phyloP scores from a whole-genome alignment of 2,888 invertebrate species.

The Anoncus sp. region DNA sequence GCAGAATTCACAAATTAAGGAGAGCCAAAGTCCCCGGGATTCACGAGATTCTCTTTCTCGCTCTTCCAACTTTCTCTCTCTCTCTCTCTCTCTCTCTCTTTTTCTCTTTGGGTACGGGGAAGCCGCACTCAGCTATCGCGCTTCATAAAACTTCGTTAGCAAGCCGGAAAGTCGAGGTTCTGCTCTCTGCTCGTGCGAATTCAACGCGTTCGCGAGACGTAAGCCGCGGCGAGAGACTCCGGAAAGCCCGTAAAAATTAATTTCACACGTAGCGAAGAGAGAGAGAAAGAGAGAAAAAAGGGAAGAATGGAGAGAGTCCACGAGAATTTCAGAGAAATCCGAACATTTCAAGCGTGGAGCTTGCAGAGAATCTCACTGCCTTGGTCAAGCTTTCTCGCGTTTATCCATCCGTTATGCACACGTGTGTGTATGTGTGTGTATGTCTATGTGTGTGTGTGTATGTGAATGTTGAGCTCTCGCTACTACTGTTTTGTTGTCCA shows the following conservation, averaged over 20 bases:
- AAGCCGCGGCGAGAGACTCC: slow-evolving; percentile 27
- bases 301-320: slow-evolving; percentile 56
- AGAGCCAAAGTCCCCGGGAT: slow-evolving; percentile 77
- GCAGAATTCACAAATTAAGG: slow-evolving; percentile 81
- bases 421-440: no score
- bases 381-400: slow-evolving; percentile 12
- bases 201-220: slow-evolving; percentile 43
- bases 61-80: slow-evolving; percentile 29
- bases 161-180: slow-evolving; percentile 60
- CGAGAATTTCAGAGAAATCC: background rate
- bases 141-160: slow-evolving; percentile 82
- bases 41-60: slow-evolving; percentile 48
- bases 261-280: slow-evolving; percentile 62
- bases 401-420: background rate
- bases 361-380: slow-evolving; percentile 28
- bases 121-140: slow-evolving; percentile 78
- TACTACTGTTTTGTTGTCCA: background rate
- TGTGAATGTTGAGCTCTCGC: slow-evolving; percentile 18
- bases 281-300: slow-evolving; percentile 46
- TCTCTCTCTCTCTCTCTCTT: slow-evolving; percentile 15
- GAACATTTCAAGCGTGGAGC: background rate
- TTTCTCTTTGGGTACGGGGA: slow-evolving; percentile 61
- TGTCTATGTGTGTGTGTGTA: no score
- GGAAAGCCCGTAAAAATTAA: slow-evolving; percentile 73
- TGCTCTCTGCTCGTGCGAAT: background rate